Conservation (phyloP, 2,113 vertebrate genomes). For the Theristicus caerulescens region DNA sequence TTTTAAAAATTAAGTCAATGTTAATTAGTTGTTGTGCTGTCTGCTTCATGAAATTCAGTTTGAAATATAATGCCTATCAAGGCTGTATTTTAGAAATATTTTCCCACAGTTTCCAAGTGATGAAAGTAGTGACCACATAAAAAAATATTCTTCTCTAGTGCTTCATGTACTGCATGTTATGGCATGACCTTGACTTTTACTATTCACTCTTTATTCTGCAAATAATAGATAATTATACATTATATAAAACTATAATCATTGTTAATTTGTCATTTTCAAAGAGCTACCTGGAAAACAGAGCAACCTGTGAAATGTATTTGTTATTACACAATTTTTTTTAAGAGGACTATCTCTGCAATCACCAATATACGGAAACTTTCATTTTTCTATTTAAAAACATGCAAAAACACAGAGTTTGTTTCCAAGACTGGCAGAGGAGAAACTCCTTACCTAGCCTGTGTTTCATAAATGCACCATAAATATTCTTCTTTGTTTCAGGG, state of each 20-base stretch:
- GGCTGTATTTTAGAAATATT: background rate
- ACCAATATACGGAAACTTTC: background rate
- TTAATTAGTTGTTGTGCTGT: background rate
- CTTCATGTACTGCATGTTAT: background rate
- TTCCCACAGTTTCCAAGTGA: background rate
- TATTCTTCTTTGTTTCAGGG: background rate
- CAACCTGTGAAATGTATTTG: background rate
- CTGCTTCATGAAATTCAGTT: background rate
- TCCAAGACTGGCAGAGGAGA: background rate
- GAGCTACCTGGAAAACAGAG: slow-evolving; percentile 1
- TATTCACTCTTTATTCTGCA: slow-evolving; percentile 10
- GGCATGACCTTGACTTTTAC: slow-evolving; percentile 19
- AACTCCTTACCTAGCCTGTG: background rate
- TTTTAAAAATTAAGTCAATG: background rate
- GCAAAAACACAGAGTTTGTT: background rate
- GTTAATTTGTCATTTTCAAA: slow-evolving; percentile 31
- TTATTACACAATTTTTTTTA: background rate
- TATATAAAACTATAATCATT: background rate
- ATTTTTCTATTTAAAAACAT: background rate
- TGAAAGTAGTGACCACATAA: background rate
- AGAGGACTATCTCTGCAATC: background rate
- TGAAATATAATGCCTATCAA: background rate
- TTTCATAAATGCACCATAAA: background rate
- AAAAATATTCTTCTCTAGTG: background rate
- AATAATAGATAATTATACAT: slow-evolving; percentile 32